Evolutionary conservation across 2,113 vertebrate genomes (phyloP).

Genomic region (Oreochromis niloticus): DNA sequence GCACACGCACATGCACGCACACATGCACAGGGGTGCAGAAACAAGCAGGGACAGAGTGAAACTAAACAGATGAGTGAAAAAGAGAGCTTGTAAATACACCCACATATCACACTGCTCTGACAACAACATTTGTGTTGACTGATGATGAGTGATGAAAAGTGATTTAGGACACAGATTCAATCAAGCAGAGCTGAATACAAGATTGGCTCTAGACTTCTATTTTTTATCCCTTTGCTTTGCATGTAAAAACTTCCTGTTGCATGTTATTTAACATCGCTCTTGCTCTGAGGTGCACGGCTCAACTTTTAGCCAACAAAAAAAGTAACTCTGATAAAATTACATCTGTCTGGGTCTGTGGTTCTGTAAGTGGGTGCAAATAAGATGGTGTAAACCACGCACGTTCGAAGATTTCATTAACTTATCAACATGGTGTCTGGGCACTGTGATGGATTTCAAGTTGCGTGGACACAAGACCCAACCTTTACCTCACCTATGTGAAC

Average conservation of each 20-base stretch:
- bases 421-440: not conserved
- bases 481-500: not conserved
- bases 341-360: not conserved
- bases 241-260: not conserved
- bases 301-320: not conserved
- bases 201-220: not conserved
- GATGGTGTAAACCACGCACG: not conserved
- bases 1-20: not conserved
- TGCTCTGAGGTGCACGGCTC: not conserved
- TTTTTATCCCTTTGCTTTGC: not conserved
- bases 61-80: not conserved
- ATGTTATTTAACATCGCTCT: not conserved
- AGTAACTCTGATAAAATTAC: not conserved
- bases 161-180: not conserved
- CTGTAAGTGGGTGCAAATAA: not conserved
- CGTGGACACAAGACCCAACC: accelerated
- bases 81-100: conserved; percentile 5
- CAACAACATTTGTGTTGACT: not conserved
- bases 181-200: not conserved
- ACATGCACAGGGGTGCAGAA: not conserved
- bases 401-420: conserved; percentile 3
- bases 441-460: not conserved
- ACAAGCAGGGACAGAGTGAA: conserved; percentile 13
- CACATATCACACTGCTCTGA: not conserved
- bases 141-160: not conserved